Evolutionary conservation across 2,797 vertebrate genomes (phyloP), one percentile per base, ranked within the genome.

Genomic region (Enteromius paludinosus): DNA sequence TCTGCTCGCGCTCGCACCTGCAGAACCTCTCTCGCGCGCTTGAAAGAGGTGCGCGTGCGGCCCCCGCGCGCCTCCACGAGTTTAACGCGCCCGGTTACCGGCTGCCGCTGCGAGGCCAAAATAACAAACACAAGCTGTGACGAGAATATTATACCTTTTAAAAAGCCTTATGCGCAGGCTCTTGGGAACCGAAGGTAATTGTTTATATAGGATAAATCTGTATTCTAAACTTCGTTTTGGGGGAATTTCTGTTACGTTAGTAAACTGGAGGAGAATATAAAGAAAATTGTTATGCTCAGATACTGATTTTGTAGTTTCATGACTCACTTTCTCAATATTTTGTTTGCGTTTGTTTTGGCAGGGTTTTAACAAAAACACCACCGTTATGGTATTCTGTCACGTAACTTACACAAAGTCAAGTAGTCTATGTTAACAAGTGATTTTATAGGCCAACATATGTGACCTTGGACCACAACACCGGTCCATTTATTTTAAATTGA

Each of bases 1-100:
- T 68, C 82, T 84, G 47, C 81, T 81, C 76, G 82, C 84, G 86
- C 89, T 89, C 91, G 89, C 90, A 87, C 88, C 85, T 90, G 92
- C 89, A 88, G 89, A 79, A 72, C 64, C 79, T 83, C 73, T 73
- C 62, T 10, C 62, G 54, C 71, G 70, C 72, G 65, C 75, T 71
- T 70, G 47, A 59, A 70, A 83, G 76, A 43, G 17, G 43, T 78
- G 81, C 30, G 82, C 70, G 83, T 49, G 25, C 72, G 81, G 35
- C 78, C 73, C 83, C 72, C 71, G 64, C 54, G 78, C 78, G 43
- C 45, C 65, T 81, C 47, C 9, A 66, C 78, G 41, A 84, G 83
- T 85, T 82, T 78, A 66, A 72, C 68, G 73, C 65, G 72, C 73
- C 41, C 43, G 64, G 79, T 73, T 85, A 61, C 54, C 54, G 74